Conservation (phyloP, 2,113 vertebrate genomes). For the Erythrocebus patas region DNA sequence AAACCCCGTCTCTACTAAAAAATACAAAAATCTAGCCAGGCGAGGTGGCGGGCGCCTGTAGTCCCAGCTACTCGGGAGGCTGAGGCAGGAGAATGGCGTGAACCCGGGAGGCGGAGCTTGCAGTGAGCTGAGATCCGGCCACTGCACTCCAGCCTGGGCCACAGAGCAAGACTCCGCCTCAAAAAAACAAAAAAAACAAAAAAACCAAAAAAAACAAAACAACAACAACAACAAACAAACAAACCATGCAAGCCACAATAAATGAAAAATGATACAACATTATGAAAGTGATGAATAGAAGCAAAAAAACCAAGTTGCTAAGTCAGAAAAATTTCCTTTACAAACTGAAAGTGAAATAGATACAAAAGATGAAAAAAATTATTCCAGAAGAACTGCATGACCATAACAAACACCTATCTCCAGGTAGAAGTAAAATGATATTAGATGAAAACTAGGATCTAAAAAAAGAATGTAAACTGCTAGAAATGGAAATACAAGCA, state of each 20-base stretch:
- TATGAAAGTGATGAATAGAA: not conserved
- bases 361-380: not conserved
- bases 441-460: not conserved
- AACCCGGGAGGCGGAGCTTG: too few relatives aligned
- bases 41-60: too few relatives aligned
- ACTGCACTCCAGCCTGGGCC: too few relatives aligned
- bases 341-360: not conserved
- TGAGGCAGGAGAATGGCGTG: too few relatives aligned
- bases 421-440: not conserved
- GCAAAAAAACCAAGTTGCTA: not conserved
- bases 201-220: too few relatives aligned
- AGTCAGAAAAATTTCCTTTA: not conserved
- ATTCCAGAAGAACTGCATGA: not conserved
- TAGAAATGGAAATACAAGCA: not conserved
- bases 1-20: too few relatives aligned
- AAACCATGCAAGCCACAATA: not conserved
- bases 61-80: too few relatives aligned
- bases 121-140: too few relatives aligned
- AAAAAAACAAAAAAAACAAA: too few relatives aligned
- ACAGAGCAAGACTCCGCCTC: too few relatives aligned
- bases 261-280: not conserved
- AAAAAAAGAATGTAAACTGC: not conserved
- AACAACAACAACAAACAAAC: too few relatives aligned
- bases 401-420: not conserved
- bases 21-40: too few relatives aligned